phyloP scores from a whole-genome alignment of 2,797 vertebrate species.

The Odontamblyopus rebecca region DNA sequence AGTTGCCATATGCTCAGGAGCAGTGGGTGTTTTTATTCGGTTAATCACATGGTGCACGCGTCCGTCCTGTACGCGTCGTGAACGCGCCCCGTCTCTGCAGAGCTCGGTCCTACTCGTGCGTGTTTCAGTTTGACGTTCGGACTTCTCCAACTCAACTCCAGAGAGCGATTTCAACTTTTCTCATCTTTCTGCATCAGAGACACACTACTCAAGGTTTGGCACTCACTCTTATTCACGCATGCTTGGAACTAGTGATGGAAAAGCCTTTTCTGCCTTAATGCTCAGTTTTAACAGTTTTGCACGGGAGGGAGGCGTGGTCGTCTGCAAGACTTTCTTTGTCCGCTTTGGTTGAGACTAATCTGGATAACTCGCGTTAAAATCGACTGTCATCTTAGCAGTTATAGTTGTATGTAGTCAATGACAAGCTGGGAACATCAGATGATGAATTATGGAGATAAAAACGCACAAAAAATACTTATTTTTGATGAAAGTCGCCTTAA shows the following conservation, averaged over 20 bases:
- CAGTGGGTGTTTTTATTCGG: slow-evolving; percentile 5
- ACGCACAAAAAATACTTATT: not conserved
- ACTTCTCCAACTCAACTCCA: slow-evolving; percentile 36
- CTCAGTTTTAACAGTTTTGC: slow-evolving; percentile 29
- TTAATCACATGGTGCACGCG: slow-evolving; percentile 15
- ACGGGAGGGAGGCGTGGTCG: slow-evolving; percentile 58
- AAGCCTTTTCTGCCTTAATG: slow-evolving; percentile 4
- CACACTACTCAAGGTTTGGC: slow-evolving; percentile 41
- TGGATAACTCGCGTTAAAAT: not conserved
- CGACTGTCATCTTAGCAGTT: not conserved
- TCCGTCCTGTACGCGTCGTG: slow-evolving; percentile 8
- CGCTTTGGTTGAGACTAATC: slow-evolving; percentile 23
- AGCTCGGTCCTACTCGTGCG: slow-evolving; percentile 19
- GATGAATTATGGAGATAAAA: not conserved
- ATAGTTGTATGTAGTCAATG: not conserved
- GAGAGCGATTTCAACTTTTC: slow-evolving; percentile 29
- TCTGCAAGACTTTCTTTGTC: slow-evolving; percentile 45
- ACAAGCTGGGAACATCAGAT: not conserved
- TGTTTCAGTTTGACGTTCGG: slow-evolving; percentile 45
- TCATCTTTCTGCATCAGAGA: slow-evolving; percentile 3
- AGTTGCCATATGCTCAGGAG: not conserved
- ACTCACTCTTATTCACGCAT: not conserved
- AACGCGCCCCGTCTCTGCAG: slow-evolving; percentile 32
- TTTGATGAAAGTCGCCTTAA: slow-evolving; percentile 1
- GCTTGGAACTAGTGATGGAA: not conserved